Evolutionary conservation across 2,888 invertebrate genomes (phyloP).

Genomic region (Zelleria hepariella): DNA sequence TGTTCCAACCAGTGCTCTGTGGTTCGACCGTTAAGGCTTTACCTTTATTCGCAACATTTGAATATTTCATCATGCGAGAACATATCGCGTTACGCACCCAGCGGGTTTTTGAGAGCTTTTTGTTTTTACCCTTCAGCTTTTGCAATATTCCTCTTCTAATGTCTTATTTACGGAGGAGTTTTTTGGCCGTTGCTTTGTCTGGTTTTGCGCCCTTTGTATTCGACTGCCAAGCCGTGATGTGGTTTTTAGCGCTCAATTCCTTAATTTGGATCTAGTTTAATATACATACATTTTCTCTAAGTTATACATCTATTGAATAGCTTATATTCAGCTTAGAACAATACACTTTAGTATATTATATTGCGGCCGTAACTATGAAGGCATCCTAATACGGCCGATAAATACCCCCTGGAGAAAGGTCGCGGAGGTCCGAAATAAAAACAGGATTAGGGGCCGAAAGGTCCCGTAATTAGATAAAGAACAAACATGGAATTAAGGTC

Average conservation of each 20-base stretch:
- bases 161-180: neutral
- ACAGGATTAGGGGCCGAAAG: slow-evolving; percentile 39
- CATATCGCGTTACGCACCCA: neutral
- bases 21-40: neutral
- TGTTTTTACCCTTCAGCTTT: neutral
- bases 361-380: slow-evolving; percentile 5
- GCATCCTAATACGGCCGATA: slow-evolving; percentile 19
- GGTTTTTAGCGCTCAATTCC: no score
- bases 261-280: no score
- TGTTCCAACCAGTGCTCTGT: no score
- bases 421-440: slow-evolving; percentile 31
- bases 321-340: neutral
- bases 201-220: neutral
- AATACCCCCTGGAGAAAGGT: slow-evolving; percentile 24
- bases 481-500: slow-evolving; percentile 51
- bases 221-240: neutral
- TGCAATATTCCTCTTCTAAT: neutral
- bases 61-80: neutral
- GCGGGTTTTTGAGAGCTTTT: neutral
- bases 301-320: neutral
- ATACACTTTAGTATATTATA: neutral
- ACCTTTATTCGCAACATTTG: neutral
- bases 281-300: no score
- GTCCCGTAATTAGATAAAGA: slow-evolving; percentile 51
- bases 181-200: neutral